Base-by-base conservation (phyloP, 2,797 vertebrate genomes). In the Coluber constrictor region DNA sequence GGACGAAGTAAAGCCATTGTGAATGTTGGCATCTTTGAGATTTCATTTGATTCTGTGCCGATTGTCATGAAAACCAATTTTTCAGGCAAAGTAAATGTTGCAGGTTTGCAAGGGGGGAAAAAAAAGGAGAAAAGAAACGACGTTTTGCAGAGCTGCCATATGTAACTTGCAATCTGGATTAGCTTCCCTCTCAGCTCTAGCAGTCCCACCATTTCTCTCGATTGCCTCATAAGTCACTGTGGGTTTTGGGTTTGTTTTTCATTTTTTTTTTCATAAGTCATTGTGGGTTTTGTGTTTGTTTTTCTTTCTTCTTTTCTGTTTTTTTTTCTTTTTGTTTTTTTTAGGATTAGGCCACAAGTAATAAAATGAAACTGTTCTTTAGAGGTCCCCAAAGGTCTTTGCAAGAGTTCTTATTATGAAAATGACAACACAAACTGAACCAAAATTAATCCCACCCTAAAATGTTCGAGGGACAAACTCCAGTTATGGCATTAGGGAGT, bases 21-120 rank as follows among this genome's bases (percentile, higher is more conserved):
- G 43, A 93, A 90, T 92, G 94, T 74, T 90, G 93, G 94, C 94
- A 96, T 96, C 96, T 96, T 66, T 96, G 0, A 27, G 55, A 95
- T 96, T 94, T 95, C 93, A 97, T 89, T 93, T 94, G 16, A 92
- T 94, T 90, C 86, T 93, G 92, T 90, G 60, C 91, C 66, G 57
- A 86, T 96, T 74, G 20, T 37, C 88, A 29, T 20, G 27, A 59
- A 92, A 88, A 47, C 32, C 2, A 1, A 56, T 86, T 93, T 87
- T 79, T 70, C 18, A 54, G 79, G 94, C 83, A 23, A 94, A 94
- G 93, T 91, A 94, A 93, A 92, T 0, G 15, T n/a, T 6, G 1
- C 27, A 91, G 60, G 20, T 63, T 95, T 94, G 47, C 32, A 90
- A 90, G n/a, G 8, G 9, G 1, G 4, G 27, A 4, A 16, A 16